These are phyloP conservation scores for Zenarchopterus dispar DNA, from an alignment of 2,797 vertebrate species.

Conservation along the genomic window DNA sequence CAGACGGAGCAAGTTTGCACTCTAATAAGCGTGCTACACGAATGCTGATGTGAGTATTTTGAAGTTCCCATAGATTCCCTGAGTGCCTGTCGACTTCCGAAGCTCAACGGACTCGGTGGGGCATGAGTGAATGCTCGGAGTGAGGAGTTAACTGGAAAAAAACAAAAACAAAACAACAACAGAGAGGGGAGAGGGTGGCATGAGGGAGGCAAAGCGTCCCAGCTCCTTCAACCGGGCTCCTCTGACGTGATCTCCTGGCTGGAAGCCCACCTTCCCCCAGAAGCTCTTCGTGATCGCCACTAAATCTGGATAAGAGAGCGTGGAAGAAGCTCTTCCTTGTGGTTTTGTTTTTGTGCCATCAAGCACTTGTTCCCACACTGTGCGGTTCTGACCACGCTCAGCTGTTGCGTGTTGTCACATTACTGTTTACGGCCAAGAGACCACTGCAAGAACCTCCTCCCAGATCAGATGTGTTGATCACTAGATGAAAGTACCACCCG, in stretches of 20 bases:
- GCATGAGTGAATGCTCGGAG: constrained; percentile 63
- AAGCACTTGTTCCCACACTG: constrained; percentile 24
- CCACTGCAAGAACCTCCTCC: constrained; percentile 25
- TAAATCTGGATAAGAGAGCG: constrained; percentile 17
- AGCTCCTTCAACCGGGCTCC: constrained; percentile 12
- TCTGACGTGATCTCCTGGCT: constrained; percentile 17
- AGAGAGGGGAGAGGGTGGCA: constrained; percentile 31
- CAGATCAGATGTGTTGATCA: constrained; percentile 44
- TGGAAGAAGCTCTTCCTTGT: constrained; percentile 13
- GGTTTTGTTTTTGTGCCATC: constrained; percentile 18
- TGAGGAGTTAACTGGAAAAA: constrained; percentile 54
- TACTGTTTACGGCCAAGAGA: constrained; percentile 25
- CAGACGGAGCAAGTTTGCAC: constrained; percentile 29
- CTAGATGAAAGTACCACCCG: constrained; percentile 38
- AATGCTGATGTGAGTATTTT: constrained; percentile 78
- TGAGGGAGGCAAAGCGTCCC: constrained; percentile 12
- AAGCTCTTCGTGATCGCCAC: constrained; percentile 24
- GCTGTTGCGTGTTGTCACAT: constrained; percentile 74
- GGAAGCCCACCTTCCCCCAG: constrained; percentile 39
- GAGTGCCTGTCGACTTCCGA: constrained; percentile 68
- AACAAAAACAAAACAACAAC: too few relatives aligned
- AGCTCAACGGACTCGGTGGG: constrained; percentile 65
- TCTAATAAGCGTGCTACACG: constrained; percentile 48
- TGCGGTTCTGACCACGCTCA: constrained; percentile 67
- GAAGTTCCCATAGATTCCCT: constrained; percentile 74